These are phyloP conservation scores for Leucophenga maculata DNA, from an alignment of 2,888 invertebrate genomes.

Conservation along the genomic window DNA sequence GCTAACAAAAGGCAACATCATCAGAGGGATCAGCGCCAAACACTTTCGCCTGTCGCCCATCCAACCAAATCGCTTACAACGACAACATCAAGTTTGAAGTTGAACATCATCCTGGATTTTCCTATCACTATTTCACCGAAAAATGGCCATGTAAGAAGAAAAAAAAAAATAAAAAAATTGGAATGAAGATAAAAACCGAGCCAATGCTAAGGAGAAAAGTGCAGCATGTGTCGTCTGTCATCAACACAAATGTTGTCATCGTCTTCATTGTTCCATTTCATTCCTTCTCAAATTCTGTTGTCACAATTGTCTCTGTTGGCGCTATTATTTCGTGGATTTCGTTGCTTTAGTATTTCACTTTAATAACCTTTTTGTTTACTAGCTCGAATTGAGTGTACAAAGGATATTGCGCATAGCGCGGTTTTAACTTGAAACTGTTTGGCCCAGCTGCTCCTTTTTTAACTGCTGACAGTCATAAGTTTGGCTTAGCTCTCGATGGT, in stretches of 20 bases:
- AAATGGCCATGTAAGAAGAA: not conserved
- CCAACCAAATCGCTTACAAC: not conserved
- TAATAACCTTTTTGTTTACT: constrained; percentile 45
- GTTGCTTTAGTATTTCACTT: constrained; percentile 67
- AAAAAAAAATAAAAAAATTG: not conserved
- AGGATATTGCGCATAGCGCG: not conserved
- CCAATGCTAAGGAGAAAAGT: not conserved
- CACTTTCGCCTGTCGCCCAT: constrained; percentile 4
- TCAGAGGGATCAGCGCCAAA: not conserved
- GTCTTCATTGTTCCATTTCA: constrained; percentile 3
- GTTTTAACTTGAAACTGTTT: constrained; percentile 9
- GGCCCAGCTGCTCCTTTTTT: constrained; percentile 44
- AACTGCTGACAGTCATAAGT: constrained; percentile 63
- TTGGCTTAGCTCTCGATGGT: constrained; percentile 66
- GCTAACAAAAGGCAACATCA: not conserved
- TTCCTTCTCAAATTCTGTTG: constrained; percentile 44
- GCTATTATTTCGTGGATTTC: constrained; percentile 65
- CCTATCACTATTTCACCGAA: constrained; percentile 18
- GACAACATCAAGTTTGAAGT: constrained; percentile 11
- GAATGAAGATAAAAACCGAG: not conserved
- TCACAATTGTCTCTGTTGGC: constrained; percentile 66
- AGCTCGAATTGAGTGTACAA: constrained; percentile 10
- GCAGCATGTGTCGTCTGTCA: constrained; percentile 10
- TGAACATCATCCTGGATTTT: constrained; percentile 23
- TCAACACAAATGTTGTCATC: constrained; percentile 17